phyloP scores from a whole-genome alignment of 2,888 invertebrate genomes.

The Leptopilina myrica region DNA sequence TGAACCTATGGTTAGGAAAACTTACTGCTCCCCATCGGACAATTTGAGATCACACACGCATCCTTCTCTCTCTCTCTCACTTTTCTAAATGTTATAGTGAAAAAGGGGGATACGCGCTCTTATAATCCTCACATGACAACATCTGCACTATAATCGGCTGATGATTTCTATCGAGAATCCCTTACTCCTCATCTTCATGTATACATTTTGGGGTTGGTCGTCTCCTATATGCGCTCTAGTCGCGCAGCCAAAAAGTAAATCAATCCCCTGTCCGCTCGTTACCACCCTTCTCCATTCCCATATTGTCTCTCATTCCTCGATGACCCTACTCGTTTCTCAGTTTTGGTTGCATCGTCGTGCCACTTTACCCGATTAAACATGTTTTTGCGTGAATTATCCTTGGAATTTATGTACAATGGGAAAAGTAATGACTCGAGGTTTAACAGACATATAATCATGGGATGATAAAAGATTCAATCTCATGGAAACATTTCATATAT shows the following conservation, averaged over 20 bases:
- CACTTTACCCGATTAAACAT: slow-evolving; percentile 63
- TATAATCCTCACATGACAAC: slow-evolving; percentile 74
- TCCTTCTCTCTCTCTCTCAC: no score
- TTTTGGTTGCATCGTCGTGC: slow-evolving; percentile 48
- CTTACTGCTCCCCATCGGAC: slow-evolving; percentile 50
- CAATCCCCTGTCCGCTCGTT: slow-evolving; percentile 53
- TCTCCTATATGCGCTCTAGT: slow-evolving; percentile 26
- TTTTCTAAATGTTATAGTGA: slow-evolving; percentile 34
- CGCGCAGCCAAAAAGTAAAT: slow-evolving; percentile 56
- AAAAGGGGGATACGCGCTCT: slow-evolving; percentile 62
- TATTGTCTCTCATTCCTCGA: slow-evolving; percentile 29
- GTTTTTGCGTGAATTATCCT: slow-evolving; percentile 46
- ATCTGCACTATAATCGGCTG: slow-evolving; percentile 76
- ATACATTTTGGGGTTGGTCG: background rate
- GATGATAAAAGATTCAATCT: background rate
- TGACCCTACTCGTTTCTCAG: slow-evolving; percentile 34
- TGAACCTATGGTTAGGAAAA: slow-evolving; percentile 57
- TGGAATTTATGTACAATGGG: background rate
- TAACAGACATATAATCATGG: background rate
- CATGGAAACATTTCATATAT: background rate
- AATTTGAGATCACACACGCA: background rate
- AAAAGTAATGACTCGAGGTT: slow-evolving; percentile 26
- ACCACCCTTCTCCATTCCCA: slow-evolving; percentile 45
- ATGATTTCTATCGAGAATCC: slow-evolving; percentile 65
- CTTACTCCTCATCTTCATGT: slow-evolving; percentile 44